Conservation (phyloP, 2,113 vertebrate genomes). For the Leptobrachium ailaonicum region DNA sequence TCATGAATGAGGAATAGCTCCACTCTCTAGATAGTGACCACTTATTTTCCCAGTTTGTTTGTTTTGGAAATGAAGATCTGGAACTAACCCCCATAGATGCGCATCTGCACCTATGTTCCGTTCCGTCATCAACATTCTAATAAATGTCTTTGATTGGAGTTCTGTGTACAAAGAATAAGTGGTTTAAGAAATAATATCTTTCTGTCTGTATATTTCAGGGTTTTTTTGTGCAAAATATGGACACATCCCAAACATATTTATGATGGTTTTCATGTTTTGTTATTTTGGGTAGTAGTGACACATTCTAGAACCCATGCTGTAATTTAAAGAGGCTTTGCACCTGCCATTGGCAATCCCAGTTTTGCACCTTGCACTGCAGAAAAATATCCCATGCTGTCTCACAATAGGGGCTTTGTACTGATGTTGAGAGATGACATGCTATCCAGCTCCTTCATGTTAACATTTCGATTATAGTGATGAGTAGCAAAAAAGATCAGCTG, state of each 20-base stretch:
- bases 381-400: constrained; percentile 50
- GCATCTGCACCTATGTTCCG: too few species aligned
- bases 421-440: constrained; percentile 51
- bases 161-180: too few species aligned
- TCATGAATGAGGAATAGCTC: too few species aligned
- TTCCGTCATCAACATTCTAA: too few species aligned
- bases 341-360: constrained; percentile 10
- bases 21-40: too few species aligned
- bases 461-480: constrained; percentile 61
- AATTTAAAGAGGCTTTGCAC: constrained; percentile 2
- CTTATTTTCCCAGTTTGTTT: too few species aligned
- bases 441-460: constrained; percentile 59
- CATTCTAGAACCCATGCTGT: background rate
- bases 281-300: background rate
- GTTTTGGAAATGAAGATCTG: too few species aligned
- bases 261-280: background rate
- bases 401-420: constrained; percentile 53
- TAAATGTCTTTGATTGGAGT: too few species aligned
- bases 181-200: too few species aligned
- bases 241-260: background rate
- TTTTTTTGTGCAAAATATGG: too few species aligned
- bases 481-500: constrained; percentile 56
- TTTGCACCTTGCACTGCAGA: constrained; percentile 49
- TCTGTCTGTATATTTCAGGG: too few species aligned
- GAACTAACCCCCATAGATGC: too few species aligned